Conservation (phyloP, 2,797 vertebrate species). For the Sebastes paucispinis region DNA sequence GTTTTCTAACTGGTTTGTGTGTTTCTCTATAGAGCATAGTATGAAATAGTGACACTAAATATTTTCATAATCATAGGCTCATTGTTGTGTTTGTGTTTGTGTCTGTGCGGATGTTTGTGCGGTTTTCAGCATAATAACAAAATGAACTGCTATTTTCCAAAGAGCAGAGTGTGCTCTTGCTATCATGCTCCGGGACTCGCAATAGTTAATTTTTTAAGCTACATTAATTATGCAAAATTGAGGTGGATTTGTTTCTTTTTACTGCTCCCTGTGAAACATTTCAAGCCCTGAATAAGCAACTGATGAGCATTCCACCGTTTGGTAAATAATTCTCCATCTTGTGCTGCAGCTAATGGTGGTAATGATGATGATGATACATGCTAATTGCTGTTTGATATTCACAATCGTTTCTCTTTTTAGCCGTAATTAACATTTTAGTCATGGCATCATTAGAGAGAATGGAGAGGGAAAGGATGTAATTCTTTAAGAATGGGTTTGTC, state of each 20-base stretch:
- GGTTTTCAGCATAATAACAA: background rate
- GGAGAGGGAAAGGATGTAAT: constrained; percentile 16
- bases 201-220: constrained; percentile 56
- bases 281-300: constrained; percentile 64
- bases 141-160: constrained; percentile 8
- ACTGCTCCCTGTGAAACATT: constrained; percentile 52
- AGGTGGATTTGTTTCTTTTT: constrained; percentile 15
- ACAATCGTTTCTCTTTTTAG: constrained; percentile 78
- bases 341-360: constrained; percentile 71
- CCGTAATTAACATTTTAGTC: constrained; percentile 80
- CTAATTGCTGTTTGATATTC: constrained; percentile 82
- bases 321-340: constrained; percentile 79
- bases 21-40: background rate
- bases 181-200: constrained; percentile 34
- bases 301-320: constrained; percentile 69
- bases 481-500: constrained; percentile 24
- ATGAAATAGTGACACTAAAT: background rate
- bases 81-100: background rate
- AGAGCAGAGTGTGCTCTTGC: constrained; percentile 9
- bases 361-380: constrained; percentile 81
- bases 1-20: background rate
- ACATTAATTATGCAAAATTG: constrained; percentile 71
- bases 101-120: background rate
- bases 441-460: constrained; percentile 63
- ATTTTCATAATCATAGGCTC: background rate